Evolutionary conservation across 2,888 invertebrate species (phyloP), one percentile per base, ranked within the genome.

Genomic region (Cosmia trapezina): DNA sequence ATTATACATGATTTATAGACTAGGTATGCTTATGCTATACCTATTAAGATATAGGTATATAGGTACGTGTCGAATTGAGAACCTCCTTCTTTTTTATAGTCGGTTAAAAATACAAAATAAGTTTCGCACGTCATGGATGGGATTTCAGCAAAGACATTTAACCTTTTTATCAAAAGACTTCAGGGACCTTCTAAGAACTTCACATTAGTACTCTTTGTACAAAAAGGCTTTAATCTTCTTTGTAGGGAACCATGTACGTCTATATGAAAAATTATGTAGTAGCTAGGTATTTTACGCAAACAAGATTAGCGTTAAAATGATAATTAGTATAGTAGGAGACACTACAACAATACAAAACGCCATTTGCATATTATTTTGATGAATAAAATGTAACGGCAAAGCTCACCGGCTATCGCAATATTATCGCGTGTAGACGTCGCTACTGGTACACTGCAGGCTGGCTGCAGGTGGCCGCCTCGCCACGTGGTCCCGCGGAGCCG

Each of bases 381-480:
- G 12, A 59, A 47, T 11, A 33, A 33, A n/a, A 54, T n/a, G 17
- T 51, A 45, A 62, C 37, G 28, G 22, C 5, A 6, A 57, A 54
- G 12, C 28, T 33, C 33, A 28, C 11, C 14, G 43, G 45, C n/a
- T 51, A 8, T 60, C 12, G 8, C 22, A 49, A 22, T 33, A 33
- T 53, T 43, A 63, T 54, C 37, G n/a, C 28, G 19, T n/a, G 43
- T 28, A 28, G 17, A 11, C 11, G 14, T 17, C 22, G 41, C 63
- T 59, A 7, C 8, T 63, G 0, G 51, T 14, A n/a, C 53, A 51
- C n/a, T n/a, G n/a, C n/a, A n/a, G n/a, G n/a, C n/a, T n/a, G n/a
- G 60, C 54, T 53, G 53, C 81, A 80, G 56, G 66, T 56, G 62
- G 19, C 49, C 47, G 54, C 51, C 7, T 19, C 33, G 60, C 49